A percentile compares a stretch with the other conserved stretches of the same genome.
Conservation (phyloP, 2,797 vertebrate genomes). For the Rhinella marina region DNA sequence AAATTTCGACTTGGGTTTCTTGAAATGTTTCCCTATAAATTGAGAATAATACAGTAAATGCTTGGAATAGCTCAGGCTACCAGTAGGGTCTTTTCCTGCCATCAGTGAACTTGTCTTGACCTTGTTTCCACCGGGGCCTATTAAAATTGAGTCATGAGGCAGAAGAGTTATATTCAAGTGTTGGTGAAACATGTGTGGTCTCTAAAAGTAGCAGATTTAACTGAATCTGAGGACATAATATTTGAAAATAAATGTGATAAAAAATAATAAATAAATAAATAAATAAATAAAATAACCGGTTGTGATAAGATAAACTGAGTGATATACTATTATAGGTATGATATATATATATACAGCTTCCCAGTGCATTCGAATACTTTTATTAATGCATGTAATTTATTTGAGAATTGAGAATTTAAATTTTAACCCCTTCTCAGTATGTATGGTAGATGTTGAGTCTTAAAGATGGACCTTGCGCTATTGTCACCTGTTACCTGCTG, state of each 20-base stretch:
- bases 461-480: too few relatives aligned
- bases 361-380: too few relatives aligned
- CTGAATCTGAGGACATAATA: slow-evolving; percentile 62
- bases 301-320: too few relatives aligned
- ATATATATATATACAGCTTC: too few relatives aligned
- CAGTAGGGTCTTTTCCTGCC: slow-evolving; percentile 83
- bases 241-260: neutral
- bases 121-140: slow-evolving; percentile 86
- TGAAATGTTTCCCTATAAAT: slow-evolving; percentile 74
- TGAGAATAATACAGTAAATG: slow-evolving; percentile 74
- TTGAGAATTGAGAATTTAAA: too few relatives aligned
- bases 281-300: too few relatives aligned
- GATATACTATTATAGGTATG: too few relatives aligned
- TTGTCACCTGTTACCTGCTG: too few relatives aligned
- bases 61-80: slow-evolving; percentile 80
- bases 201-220: slow-evolving; percentile 78
- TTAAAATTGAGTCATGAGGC: slow-evolving; percentile 93
- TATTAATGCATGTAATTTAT: too few relatives aligned
- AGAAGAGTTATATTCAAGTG: slow-evolving; percentile 90
- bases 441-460: too few relatives aligned
- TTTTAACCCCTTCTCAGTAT: too few relatives aligned
- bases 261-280: too few relatives aligned
- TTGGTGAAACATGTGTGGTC: slow-evolving; percentile 95
- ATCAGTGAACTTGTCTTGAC: slow-evolving; percentile 90
- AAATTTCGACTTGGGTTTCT: slow-evolving; percentile 55